Conservation (phyloP, 2,797 vertebrate genomes). For the Spinus olivaceus region DNA sequence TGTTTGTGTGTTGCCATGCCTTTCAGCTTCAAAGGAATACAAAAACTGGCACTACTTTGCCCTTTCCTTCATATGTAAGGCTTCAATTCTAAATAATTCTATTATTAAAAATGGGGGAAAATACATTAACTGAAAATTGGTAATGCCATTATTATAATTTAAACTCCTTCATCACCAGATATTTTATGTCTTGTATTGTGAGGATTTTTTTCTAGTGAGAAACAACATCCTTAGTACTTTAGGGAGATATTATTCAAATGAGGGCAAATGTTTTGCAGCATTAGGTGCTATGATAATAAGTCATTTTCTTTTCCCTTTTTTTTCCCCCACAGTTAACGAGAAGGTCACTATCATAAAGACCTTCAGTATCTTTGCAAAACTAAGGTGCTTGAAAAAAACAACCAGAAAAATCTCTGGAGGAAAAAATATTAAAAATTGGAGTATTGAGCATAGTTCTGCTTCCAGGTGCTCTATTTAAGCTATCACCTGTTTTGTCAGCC, state of each 20-base stretch:
- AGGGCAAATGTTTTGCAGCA: neutral
- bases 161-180: neutral
- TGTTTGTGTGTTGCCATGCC: neutral
- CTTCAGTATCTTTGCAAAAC: neutral
- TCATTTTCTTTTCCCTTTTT: fast-evolving
- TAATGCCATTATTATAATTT: neutral
- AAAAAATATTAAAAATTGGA: no score
- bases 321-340: fast-evolving
- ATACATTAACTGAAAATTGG: neutral
- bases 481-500: neutral
- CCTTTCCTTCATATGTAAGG: neutral
- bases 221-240: neutral
- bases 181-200: no score
- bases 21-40: neutral
- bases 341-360: neutral
- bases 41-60: neutral
- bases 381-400: neutral
- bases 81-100: neutral
- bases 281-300: fast-evolving
- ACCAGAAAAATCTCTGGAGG: neutral
- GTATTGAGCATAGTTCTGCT: neutral
- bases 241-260: neutral
- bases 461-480: neutral
- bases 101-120: neutral
- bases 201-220: neutral